Base-by-base conservation (phyloP, 2,797 vertebrate species). In the Esox masquinongy region DNA sequence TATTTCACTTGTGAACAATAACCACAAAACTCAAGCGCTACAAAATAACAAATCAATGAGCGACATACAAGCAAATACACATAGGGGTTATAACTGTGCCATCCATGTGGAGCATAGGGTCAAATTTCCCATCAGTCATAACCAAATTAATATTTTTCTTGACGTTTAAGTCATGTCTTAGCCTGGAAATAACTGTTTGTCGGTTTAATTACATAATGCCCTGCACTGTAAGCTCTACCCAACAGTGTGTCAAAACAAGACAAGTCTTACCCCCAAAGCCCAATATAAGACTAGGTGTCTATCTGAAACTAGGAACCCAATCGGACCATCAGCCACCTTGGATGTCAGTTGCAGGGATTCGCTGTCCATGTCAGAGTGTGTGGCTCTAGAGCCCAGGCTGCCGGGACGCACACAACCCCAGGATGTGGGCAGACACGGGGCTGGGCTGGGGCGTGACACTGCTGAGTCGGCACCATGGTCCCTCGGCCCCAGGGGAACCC, bases 401-500 rank as follows among this genome's bases (percentile, higher is more conserved):
- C 56, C 69, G 63, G 36, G 36, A 70, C n/a, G 47, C 73, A 68
- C 34, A 56, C 68, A 72, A 51, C 68, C 70, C 39, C 49, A 24
- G 72, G 24, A 59, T 70, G 59, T 17, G 59, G 34, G 47, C 53
- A 12, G 22, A 36, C 16, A 39, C 16, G 73, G 63, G 68, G 47
- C 29, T 36, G 8, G 56, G 56, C 56, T 9, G 53, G 53, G 7
- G 53, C 22, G 19, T 61, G 56, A 2, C 68, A 73, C 70, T 69
- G 78, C 63, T 56, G 74, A 76, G 36, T 70, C 9, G 19, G 59
- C 24, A 70, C 51, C 69, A 17, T 5, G 29, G 51, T 72, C 61
- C 47, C 72, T 49, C 22, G 66, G 66, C 34, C 69, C 43, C 39
- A 7, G 72, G 85, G 39, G 77, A 88, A 91, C 80, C 78, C 72